Conservation (phyloP, 2,113 vertebrate genomes). For the Chloropsis hardwickii region DNA sequence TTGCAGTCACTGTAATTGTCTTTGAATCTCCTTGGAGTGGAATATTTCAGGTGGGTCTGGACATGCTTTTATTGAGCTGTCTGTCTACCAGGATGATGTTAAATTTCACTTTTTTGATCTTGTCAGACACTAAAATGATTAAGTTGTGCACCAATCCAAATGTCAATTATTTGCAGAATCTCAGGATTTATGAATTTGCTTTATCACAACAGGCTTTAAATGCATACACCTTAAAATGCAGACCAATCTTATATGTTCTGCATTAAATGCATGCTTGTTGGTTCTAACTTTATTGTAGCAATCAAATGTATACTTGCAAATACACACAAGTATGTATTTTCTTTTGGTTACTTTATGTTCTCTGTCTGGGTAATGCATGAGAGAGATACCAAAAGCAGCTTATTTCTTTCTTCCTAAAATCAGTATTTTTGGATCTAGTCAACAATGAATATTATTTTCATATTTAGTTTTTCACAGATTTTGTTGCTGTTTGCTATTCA, state of each 20-base stretch:
- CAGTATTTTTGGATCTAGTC: not conserved
- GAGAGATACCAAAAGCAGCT: not conserved
- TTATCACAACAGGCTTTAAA: not conserved
- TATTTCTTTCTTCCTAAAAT: not conserved
- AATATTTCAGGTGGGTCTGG: not conserved
- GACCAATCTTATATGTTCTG: not conserved
- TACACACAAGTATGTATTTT: not conserved
- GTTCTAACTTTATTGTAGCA: not conserved
- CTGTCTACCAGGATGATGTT: not conserved
- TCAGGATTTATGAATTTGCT: not conserved
- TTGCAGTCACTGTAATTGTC: not conserved
- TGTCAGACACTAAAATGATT: not conserved
- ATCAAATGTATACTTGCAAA: not conserved
- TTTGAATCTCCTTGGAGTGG: not conserved
- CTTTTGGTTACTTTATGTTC: not conserved
- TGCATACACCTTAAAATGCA: not conserved
- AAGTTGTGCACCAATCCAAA: not conserved
- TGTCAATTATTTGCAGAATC: not conserved
- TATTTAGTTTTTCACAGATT: not conserved
- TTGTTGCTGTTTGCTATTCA: not conserved
- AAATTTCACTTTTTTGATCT: not conserved
- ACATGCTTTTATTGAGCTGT: not conserved
- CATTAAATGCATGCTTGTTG: not conserved
- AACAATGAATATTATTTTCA: not conserved
- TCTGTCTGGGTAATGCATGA: not conserved